phyloP scores from a whole-genome alignment of 2,113 vertebrate species.

The Istiophorus platypterus region DNA sequence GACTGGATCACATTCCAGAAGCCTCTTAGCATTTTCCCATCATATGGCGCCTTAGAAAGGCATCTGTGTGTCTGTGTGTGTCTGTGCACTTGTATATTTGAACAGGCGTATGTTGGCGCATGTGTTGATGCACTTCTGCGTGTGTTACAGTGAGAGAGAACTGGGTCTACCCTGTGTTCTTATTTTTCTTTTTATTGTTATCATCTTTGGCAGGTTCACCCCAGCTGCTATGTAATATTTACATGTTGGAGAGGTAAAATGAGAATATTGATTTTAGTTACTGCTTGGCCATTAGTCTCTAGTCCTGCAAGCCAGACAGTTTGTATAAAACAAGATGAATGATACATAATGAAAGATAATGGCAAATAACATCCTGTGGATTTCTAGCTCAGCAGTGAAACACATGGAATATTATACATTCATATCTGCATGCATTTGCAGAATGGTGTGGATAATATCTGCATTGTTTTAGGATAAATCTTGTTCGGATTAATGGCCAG shows the following conservation, averaged over 20 bases:
- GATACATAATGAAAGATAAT: slow-evolving; percentile 72
- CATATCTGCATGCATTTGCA: not conserved
- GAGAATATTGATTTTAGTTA: slow-evolving; percentile 69
- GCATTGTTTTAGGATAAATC: slow-evolving; percentile 49
- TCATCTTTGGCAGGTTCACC: slow-evolving; percentile 26
- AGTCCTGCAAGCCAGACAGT: slow-evolving; percentile 65
- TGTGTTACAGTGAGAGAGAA: slow-evolving; percentile 7
- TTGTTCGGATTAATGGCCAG: slow-evolving; percentile 48
- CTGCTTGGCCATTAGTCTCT: slow-evolving; percentile 52
- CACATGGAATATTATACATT: not conserved
- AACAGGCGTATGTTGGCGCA: not conserved
- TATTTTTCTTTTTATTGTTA: slow-evolving; percentile 15
- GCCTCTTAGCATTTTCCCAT: slow-evolving; percentile 72
- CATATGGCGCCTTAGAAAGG: slow-evolving; percentile 69
- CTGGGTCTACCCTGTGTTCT: not conserved
- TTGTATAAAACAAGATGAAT: slow-evolving; percentile 71
- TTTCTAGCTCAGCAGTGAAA: slow-evolving; percentile 61
- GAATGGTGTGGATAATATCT: slow-evolving; percentile 40
- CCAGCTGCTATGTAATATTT: slow-evolving; percentile 31
- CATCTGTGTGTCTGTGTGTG: slow-evolving; percentile 10
- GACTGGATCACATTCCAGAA: slow-evolving; percentile 51
- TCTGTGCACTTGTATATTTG: not conserved
- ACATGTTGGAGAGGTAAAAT: slow-evolving; percentile 47
- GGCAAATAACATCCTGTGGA: slow-evolving; percentile 63
- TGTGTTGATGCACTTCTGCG: not conserved